A percentile compares a stretch with the other conserved stretches of the same genome.
phyloP scores from a whole-genome alignment of 2,797 vertebrate genomes.

The Takifugu rubripes region DNA sequence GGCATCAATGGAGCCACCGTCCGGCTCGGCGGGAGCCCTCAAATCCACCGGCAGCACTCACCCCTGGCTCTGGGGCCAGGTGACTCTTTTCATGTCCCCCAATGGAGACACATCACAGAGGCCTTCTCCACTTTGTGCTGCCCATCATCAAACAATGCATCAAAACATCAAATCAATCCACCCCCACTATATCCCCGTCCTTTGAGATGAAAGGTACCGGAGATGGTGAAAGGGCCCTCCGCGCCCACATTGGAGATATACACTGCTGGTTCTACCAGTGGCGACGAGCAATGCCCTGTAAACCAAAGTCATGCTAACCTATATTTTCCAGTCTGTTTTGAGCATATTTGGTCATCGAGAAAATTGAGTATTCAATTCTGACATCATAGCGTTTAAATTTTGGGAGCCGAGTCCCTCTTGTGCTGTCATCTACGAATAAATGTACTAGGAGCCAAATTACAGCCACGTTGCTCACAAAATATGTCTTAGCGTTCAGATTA shows the following conservation, averaged over 20 bases:
- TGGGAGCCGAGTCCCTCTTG: background rate
- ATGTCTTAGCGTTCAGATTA: slow-evolving; percentile 31
- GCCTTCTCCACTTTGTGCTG: slow-evolving; percentile 90
- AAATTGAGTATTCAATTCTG: background rate
- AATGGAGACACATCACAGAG: slow-evolving; percentile 90
- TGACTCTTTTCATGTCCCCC: slow-evolving; percentile 90
- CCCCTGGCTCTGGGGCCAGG: slow-evolving; percentile 70
- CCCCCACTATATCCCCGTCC: slow-evolving; percentile 79
- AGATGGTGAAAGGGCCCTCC: slow-evolving; percentile 59
- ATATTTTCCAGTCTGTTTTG: background rate
- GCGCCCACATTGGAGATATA: slow-evolving; percentile 9
- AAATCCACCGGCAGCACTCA: slow-evolving; percentile 61
- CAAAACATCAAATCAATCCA: slow-evolving; percentile 93
- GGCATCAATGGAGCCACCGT: slow-evolving; percentile 62
- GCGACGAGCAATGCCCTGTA: too few species aligned
- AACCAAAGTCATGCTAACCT: slow-evolving; percentile 2
- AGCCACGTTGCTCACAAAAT: slow-evolving; percentile 30
- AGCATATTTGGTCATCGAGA: background rate
- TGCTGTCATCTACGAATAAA: slow-evolving; percentile 29
- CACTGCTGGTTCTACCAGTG: slow-evolving; percentile 7
- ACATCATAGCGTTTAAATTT: background rate
- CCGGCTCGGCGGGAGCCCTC: slow-evolving; percentile 59
- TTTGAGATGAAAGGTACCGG: slow-evolving; percentile 84
- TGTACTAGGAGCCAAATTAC: slow-evolving; percentile 34
- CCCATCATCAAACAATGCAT: slow-evolving; percentile 95